Conservation (phyloP, 2,888 invertebrate species). For the Invenusta paracnida region DNA sequence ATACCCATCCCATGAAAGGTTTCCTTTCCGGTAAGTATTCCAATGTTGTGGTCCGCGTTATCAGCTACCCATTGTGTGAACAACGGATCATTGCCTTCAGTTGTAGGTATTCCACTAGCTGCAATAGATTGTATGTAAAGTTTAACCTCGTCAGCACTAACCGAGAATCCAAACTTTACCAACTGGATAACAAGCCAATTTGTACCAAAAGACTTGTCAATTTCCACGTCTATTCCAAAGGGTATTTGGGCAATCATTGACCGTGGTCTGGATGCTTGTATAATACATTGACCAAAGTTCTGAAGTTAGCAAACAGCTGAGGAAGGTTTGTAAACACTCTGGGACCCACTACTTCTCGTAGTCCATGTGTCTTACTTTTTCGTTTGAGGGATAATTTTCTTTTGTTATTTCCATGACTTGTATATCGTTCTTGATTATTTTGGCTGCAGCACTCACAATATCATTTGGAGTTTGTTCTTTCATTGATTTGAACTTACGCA, state of each 20-base stretch:
- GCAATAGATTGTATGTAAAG: neutral
- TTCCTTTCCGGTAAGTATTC: neutral
- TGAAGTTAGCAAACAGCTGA: neutral
- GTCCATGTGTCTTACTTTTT: neutral
- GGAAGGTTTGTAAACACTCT: neutral
- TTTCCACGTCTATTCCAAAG: neutral
- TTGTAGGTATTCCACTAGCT: neutral
- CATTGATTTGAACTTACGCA: neutral
- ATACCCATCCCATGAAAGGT: neutral
- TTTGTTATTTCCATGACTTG: neutral
- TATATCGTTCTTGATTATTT: neutral
- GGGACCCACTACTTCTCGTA: neutral
- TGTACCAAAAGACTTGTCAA: neutral
- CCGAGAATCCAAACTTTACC: neutral
- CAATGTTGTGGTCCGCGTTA: neutral
- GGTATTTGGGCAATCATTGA: neutral
- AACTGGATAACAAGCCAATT: neutral
- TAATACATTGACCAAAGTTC: neutral
- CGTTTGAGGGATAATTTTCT: neutral
- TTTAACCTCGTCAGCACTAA: neutral
- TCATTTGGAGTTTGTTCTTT: neutral
- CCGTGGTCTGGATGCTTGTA: neutral
- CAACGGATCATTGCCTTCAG: neutral
- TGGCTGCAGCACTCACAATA: neutral
- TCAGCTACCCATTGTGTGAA: neutral